Evolutionary conservation across 1,140 invertebrate genomes (phyloP).

Genomic region (Laodelphax striatellus): DNA sequence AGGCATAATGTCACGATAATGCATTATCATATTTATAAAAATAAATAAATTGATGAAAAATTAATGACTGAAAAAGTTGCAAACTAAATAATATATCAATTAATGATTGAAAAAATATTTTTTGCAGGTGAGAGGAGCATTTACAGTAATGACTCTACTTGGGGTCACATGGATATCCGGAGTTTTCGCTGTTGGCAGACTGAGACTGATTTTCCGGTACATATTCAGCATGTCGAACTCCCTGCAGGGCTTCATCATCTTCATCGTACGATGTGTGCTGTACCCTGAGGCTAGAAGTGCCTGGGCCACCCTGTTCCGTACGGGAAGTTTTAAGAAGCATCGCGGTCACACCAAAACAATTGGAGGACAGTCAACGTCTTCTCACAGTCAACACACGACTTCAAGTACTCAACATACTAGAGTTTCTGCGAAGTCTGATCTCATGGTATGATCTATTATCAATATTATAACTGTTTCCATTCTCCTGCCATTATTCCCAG

Average conservation of each 20-base stretch:
- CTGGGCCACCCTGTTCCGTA: conserved; percentile 34
- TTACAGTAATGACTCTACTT: conserved; percentile 40
- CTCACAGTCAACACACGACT: too few species aligned
- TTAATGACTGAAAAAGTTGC: too few species aligned
- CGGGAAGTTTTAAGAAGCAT: conserved; percentile 28
- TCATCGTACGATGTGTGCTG: conserved; percentile 37
- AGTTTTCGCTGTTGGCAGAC: conserved; percentile 35
- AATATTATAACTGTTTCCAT: too few species aligned
- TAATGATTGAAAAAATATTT: not conserved
- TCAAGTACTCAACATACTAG: too few species aligned
- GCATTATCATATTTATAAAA: too few species aligned
- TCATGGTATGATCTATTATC: too few species aligned
- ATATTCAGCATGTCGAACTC: conserved; percentile 39
- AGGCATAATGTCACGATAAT: too few species aligned
- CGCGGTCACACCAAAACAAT: not conserved
- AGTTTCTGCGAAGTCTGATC: too few species aligned
- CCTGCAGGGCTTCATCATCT: conserved; percentile 41
- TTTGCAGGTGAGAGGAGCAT: conserved; percentile 37
- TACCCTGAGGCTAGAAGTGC: conserved; percentile 37
- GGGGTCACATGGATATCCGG: conserved; percentile 43
- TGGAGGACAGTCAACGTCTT: not conserved
- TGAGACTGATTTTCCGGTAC: conserved; percentile 36
- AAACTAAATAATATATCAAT: too few species aligned
- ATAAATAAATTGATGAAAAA: too few species aligned
- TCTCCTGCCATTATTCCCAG: too few species aligned